phyloP scores from a whole-genome alignment of 1,140 invertebrate species.

The Acromyrmex echinatior region DNA sequence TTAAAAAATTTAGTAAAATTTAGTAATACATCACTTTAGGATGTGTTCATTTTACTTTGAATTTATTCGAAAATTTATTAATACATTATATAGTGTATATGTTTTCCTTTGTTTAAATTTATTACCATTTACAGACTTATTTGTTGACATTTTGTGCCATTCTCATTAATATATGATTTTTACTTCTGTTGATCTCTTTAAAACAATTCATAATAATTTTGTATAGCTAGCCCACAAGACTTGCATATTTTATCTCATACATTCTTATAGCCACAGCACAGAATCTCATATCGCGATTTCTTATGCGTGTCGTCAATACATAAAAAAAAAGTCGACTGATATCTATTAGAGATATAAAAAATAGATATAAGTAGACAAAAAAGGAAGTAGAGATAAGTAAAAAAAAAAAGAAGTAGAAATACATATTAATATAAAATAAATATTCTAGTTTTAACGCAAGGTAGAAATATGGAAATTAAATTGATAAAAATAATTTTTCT shows the following conservation, averaged over 20 bases:
- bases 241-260: background rate
- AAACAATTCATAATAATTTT: background rate
- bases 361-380: background rate
- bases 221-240: background rate
- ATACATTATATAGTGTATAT: background rate
- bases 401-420: background rate
- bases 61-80: background rate
- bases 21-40: background rate
- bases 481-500: constrained; percentile 5
- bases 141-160: background rate
- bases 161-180: background rate
- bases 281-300: background rate
- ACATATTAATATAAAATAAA: background rate
- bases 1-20: constrained; percentile 14
- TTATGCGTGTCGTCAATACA: background rate
- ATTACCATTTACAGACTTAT: background rate
- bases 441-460: background rate
- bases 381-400: background rate
- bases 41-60: background rate
- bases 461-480: background rate
- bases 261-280: background rate
- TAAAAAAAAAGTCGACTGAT: background rate
- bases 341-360: background rate
- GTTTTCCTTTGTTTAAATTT: background rate
- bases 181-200: background rate